These are phyloP conservation scores for Xanthorhoe designata DNA, from an alignment of 2,888 invertebrate species.

Conservation along the genomic window DNA sequence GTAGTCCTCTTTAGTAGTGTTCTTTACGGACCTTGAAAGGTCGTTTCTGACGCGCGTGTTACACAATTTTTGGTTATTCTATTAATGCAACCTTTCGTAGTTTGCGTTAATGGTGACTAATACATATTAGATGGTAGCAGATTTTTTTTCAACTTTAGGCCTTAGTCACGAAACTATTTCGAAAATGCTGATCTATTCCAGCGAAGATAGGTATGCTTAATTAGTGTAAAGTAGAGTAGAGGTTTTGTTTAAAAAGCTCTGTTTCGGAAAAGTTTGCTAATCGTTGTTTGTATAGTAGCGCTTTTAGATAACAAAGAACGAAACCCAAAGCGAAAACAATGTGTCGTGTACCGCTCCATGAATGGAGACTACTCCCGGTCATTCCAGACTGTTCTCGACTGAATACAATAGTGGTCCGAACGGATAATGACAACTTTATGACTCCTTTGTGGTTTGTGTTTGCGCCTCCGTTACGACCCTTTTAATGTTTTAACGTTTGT, in stretches of 20 bases:
- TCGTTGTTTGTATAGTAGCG: background rate
- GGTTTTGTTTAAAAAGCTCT: background rate
- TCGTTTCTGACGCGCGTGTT: conserved; percentile 7
- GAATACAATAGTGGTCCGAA: background rate
- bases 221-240: background rate
- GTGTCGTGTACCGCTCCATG: background rate
- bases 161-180: background rate
- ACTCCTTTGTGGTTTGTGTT: background rate
- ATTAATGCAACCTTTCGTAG: background rate
- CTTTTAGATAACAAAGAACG: background rate
- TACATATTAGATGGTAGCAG: background rate
- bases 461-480: background rate
- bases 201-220: background rate
- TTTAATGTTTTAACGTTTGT: background rate
- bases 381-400: background rate
- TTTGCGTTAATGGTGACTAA: background rate
- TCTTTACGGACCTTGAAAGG: conserved; percentile 4
- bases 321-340: background rate
- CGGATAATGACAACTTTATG: background rate
- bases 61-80: background rate
- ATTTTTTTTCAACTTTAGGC: background rate
- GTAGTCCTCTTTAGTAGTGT: too few species aligned
- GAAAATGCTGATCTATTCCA: background rate
- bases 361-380: background rate
- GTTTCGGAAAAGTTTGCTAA: background rate